Conservation (phyloP, 2,113 vertebrate species). For the Indicator maculatus region DNA sequence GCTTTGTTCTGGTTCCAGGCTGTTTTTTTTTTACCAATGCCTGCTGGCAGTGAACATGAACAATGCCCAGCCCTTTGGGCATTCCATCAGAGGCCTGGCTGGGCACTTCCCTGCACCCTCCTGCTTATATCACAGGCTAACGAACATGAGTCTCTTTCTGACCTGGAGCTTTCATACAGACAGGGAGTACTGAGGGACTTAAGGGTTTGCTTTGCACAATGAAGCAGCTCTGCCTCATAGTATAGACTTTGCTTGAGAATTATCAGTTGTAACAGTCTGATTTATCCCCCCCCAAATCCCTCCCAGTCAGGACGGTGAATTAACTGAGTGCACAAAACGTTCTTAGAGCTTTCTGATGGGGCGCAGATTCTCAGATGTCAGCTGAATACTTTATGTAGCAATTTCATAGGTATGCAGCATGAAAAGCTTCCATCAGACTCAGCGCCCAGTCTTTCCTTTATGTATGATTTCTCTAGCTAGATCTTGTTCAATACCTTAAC, state of each 20-base stretch:
- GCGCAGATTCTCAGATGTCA: background rate
- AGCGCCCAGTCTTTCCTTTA: background rate
- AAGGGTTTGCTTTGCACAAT: background rate
- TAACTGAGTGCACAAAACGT: background rate
- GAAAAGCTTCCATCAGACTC: background rate
- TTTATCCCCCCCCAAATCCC: background rate
- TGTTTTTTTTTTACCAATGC: background rate
- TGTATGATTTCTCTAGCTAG: background rate
- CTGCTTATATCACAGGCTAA: fast-evolving
- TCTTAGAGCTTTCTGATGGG: background rate
- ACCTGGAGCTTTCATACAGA: background rate
- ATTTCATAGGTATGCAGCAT: background rate
- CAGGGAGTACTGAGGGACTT: background rate
- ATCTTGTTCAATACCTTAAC: background rate
- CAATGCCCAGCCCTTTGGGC: background rate
- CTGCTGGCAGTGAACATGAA: no score
- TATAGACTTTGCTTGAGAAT: background rate
- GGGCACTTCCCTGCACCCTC: background rate
- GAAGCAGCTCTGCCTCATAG: background rate
- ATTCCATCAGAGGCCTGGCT: background rate
- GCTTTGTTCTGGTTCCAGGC: background rate
- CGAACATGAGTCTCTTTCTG: background rate
- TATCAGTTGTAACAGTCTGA: background rate
- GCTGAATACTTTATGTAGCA: background rate
- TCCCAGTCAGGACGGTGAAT: background rate